These are phyloP conservation scores for Cacoxenus indagator DNA, from an alignment of 2,888 invertebrate species.

Conservation along the genomic window DNA sequence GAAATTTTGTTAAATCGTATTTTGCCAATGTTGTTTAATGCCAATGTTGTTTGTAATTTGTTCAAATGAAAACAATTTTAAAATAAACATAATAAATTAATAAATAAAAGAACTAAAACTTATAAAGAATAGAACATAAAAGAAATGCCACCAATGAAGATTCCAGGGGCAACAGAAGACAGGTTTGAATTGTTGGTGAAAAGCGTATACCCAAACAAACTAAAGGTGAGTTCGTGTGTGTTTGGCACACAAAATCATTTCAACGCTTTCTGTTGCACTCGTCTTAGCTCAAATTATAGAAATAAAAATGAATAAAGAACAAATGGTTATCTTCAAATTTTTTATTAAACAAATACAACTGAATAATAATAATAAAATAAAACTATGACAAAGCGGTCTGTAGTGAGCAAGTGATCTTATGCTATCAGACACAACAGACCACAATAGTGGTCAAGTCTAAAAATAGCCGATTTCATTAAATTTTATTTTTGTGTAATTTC, in stretches of 20 bases:
- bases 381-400: slow-evolving; percentile 44
- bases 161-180: too few species aligned
- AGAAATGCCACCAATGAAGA: not conserved
- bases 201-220: too few species aligned
- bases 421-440: not conserved
- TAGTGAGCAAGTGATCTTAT: slow-evolving; percentile 24
- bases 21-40: slow-evolving; percentile 31
- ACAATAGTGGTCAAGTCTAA: not conserved
- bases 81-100: slow-evolving; percentile 16
- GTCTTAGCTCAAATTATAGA: not conserved
- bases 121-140: slow-evolving; percentile 27
- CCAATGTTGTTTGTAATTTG: slow-evolving; percentile 44
- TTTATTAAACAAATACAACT: slow-evolving; percentile 3
- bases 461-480: slow-evolving; percentile 6
- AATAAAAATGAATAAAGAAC: slow-evolving; percentile 19
- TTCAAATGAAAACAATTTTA: not conserved
- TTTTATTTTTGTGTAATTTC: not conserved
- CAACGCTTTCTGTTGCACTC: too few species aligned
- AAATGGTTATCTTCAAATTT: not conserved
- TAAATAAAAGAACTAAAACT: slow-evolving; percentile 30
- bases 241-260: too few species aligned
- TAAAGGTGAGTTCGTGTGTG: too few species aligned
- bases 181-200: not conserved
- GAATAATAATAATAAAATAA: slow-evolving; percentile 27
- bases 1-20: not conserved